Percentiles rank a stretch among this genome's conserved stretches.
These are phyloP conservation scores for Acanthopleura granulata DNA, from an alignment of 2,888 invertebrate genomes.

Conservation along the genomic window DNA sequence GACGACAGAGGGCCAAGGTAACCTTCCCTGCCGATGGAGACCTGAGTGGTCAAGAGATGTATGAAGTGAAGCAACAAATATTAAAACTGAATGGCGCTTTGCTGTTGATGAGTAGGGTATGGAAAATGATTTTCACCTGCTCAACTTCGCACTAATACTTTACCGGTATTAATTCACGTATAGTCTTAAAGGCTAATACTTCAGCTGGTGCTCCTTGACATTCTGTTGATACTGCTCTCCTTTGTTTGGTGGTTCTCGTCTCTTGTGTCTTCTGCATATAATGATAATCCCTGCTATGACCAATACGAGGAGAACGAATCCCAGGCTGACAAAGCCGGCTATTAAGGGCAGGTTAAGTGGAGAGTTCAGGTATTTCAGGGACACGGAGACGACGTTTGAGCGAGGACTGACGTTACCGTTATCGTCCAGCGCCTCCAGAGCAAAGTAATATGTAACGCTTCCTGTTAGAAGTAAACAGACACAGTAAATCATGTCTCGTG, in stretches of 20 bases:
- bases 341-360: background rate
- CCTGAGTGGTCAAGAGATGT: no score
- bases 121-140: no score
- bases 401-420: slow-evolving; percentile 9
- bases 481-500: background rate
- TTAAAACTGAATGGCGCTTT: no score
- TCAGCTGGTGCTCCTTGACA: no score
- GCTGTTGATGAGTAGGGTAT: no score
- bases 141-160: no score
- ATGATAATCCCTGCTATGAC: background rate
- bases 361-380: background rate
- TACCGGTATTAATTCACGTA: no score
- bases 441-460: slow-evolving; percentile 20
- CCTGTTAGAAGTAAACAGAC: slow-evolving; percentile 10
- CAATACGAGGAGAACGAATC: background rate
- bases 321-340: background rate
- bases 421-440: slow-evolving; percentile 19
- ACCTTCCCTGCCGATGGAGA: no score
- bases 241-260: background rate
- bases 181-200: no score
- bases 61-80: no score
- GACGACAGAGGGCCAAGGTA: no score
- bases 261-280: background rate
- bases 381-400: slow-evolving; percentile 22
- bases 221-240: no score